Percentiles rank a stretch among this genome's conserved stretches.
Evolutionary conservation across 1,140 invertebrate species (phyloP).

Genomic region (Littorina saxatilis): DNA sequence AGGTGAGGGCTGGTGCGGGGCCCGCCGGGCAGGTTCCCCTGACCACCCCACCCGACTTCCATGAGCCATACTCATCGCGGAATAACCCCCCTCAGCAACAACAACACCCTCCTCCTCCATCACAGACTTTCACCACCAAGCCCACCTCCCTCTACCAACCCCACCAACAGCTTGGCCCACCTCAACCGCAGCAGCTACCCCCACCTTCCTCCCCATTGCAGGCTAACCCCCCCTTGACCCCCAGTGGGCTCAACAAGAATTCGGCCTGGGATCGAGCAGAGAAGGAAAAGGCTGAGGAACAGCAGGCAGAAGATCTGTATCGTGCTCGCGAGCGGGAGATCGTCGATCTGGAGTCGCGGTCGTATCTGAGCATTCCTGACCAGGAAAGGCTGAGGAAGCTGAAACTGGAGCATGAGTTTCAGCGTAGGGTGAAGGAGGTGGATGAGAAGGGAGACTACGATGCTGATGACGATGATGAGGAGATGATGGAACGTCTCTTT

Average conservation of each 20-base stretch:
- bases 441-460: conserved; percentile 70
- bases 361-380: conserved; percentile 67
- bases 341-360: conserved; percentile 61
- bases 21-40: conserved; percentile 50
- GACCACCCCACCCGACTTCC: conserved; percentile 46
- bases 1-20: conserved; percentile 38
- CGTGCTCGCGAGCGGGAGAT: conserved; percentile 67
- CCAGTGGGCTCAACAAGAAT: conserved; percentile 16
- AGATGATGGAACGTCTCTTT: conserved; percentile 52
- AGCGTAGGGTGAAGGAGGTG: conserved; percentile 68
- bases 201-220: conserved; percentile 30
- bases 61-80: conserved; percentile 57
- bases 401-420: conserved; percentile 72
- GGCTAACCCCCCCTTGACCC: conserved; percentile 47
- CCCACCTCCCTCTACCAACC: conserved; percentile 5
- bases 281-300: conserved; percentile 65
- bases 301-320: conserved; percentile 61
- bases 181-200: conserved; percentile 45
- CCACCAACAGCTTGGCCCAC: conserved; percentile 6
- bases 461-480: conserved; percentile 66
- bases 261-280: conserved; percentile 74
- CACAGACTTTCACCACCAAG: neutral
- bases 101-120: conserved; percentile 21
- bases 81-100: conserved; percentile 18
- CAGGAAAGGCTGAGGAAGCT: conserved; percentile 69